Evolutionary conservation across 2,797 vertebrate genomes (phyloP).

Genomic region (Sebastolobus alascanus): DNA sequence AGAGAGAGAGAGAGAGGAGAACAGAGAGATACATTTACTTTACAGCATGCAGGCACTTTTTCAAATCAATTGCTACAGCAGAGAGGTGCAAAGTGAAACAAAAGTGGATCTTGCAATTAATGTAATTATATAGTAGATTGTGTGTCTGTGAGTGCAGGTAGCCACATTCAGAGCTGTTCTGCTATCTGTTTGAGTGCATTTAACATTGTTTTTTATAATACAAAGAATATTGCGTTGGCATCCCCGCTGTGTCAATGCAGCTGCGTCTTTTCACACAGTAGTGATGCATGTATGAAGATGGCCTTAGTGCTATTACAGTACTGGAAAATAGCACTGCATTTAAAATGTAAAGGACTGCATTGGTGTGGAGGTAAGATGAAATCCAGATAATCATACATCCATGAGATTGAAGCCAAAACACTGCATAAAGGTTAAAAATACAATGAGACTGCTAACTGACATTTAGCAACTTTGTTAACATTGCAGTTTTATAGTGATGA

Average conservation of each 20-base stretch:
- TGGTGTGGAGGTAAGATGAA: neutral
- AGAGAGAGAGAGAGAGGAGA: constrained; percentile 18
- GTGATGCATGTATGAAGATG: neutral
- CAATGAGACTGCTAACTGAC: neutral
- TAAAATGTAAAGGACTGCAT: neutral
- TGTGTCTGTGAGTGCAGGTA: neutral
- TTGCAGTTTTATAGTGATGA: neutral
- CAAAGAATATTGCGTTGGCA: neutral
- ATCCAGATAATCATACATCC: neutral
- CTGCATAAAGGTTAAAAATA: neutral
- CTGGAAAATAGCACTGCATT: neutral
- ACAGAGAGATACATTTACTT: constrained; percentile 3
- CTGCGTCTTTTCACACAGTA: neutral
- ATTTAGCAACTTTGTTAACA: neutral
- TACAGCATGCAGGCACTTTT: neutral
- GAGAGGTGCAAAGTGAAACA: neutral
- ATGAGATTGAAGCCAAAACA: neutral
- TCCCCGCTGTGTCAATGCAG: neutral
- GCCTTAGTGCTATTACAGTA: neutral
- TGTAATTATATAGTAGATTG: neutral
- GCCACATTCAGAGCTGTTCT: neutral
- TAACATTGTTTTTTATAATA: neutral
- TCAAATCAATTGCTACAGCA: constrained; percentile 17
- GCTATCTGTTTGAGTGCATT: neutral
- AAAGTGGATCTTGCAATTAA: neutral